These are phyloP conservation scores for Entomobrya multifasciata DNA, from an alignment of 2,888 invertebrate genomes.

Conservation along the genomic window DNA sequence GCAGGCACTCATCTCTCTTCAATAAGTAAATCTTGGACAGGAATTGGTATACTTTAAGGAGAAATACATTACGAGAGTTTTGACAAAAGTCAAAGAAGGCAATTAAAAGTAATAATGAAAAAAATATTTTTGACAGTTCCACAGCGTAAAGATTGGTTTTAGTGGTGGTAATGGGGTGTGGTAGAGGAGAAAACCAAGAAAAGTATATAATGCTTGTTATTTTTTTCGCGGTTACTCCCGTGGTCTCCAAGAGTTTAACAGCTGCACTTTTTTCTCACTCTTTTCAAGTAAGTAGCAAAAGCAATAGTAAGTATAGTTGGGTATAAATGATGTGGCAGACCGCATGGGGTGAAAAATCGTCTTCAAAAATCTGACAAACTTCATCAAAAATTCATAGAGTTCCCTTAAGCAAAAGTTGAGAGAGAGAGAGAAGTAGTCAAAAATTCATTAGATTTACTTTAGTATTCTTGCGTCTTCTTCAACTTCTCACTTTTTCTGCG, in stretches of 20 bases:
- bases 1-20: no score
- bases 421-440: constrained; percentile 72
- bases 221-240: constrained; percentile 58
- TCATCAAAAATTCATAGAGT: constrained; percentile 78
- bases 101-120: constrained; percentile 63
- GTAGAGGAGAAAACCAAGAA: constrained; percentile 15
- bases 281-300: no score
- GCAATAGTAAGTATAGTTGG: background rate
- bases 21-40: background rate
- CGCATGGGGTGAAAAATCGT: constrained; percentile 73
- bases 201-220: background rate
- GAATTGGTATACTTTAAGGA: background rate
- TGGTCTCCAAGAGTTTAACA: constrained; percentile 65
- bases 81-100: constrained; percentile 58
- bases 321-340: constrained; percentile 65
- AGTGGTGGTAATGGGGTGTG: constrained; percentile 29
- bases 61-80: constrained; percentile 2
- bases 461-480: constrained; percentile 55
- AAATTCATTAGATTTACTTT: constrained; percentile 78
- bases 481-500: constrained; percentile 58
- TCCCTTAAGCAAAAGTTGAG: constrained; percentile 72
- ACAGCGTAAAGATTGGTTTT: constrained; percentile 45
- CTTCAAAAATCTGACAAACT: constrained; percentile 78
- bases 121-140: constrained; percentile 45
- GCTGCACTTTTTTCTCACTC: constrained; percentile 66